Evolutionary conservation across 92 coral and sea anemone genomes (phyloP).

Genomic region (Diadumene lineata): DNA sequence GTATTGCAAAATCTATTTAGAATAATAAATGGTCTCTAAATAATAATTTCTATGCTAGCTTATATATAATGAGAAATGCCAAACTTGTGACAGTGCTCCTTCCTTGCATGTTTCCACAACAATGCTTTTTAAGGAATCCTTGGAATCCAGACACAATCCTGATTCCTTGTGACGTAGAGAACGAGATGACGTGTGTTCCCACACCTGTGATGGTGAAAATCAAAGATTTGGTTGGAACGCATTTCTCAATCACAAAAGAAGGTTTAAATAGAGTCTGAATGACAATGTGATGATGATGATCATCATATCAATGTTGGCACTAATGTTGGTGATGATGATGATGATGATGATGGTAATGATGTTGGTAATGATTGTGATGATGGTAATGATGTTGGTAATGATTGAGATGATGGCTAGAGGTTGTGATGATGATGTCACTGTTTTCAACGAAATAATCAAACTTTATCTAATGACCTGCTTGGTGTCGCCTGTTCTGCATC

Average conservation of each 20-base stretch:
- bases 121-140: conserved; percentile 54
- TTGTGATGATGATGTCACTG: too few species aligned
- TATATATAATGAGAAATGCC: conserved; percentile 93
- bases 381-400: too few species aligned
- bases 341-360: too few species aligned
- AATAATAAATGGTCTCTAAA: too few species aligned
- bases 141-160: conserved; percentile 84
- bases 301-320: not conserved
- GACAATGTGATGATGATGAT: not conserved
- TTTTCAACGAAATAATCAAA: too few species aligned
- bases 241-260: not conserved
- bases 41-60: too few species aligned
- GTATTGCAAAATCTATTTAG: too few species aligned
- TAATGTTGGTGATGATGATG: too few species aligned
- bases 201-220: conserved; percentile 11
- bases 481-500: conserved; percentile 72
- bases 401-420: too few species aligned
- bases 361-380: too few species aligned
- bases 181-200: conserved; percentile 80
- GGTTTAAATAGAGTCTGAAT: not conserved
- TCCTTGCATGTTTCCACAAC: conserved; percentile 52
- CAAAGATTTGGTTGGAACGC: not conserved
- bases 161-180: conserved; percentile 77
- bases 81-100: conserved; percentile 57
- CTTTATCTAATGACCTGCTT: conserved; percentile 58